Conservation (phyloP, 2,888 invertebrate species). For the Hydraecia micacea region DNA sequence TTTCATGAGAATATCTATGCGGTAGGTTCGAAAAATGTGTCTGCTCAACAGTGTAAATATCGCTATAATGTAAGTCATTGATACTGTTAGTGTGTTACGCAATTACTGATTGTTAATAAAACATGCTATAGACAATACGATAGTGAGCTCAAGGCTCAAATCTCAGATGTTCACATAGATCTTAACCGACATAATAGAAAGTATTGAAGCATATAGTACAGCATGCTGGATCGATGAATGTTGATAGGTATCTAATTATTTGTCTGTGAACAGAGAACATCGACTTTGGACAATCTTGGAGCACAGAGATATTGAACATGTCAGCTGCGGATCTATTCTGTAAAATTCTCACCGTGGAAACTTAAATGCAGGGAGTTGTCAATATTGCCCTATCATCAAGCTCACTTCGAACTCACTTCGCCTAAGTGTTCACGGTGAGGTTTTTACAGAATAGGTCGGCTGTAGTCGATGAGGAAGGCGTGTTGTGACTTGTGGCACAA, state of each 20-base stretch:
- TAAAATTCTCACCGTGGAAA: not conserved
- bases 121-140: not conserved
- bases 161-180: slow-evolving; percentile 28
- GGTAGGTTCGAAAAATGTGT: not conserved
- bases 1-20: slow-evolving; percentile 43
- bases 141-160: slow-evolving; percentile 28
- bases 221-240: slow-evolving; percentile 1
- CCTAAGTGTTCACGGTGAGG: not conserved
- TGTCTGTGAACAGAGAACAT: not conserved
- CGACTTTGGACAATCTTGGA: not conserved
- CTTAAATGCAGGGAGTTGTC: not conserved
- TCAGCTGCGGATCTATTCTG: too few relatives aligned
- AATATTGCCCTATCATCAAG: not conserved
- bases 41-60: not conserved
- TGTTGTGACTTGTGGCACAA: not conserved
- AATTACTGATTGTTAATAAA: too few relatives aligned
- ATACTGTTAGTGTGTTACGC: too few relatives aligned
- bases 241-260: slow-evolving; percentile 1
- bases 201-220: not conserved
- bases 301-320: not conserved
- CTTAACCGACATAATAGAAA: not conserved
- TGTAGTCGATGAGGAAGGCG: not conserved
- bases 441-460: not conserved
- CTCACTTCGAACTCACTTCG: not conserved
- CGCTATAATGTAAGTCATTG: not conserved